These are phyloP conservation scores for Ophthalmolycus amberensis DNA, from an alignment of 2,113 vertebrate species.

Conservation along the genomic window DNA sequence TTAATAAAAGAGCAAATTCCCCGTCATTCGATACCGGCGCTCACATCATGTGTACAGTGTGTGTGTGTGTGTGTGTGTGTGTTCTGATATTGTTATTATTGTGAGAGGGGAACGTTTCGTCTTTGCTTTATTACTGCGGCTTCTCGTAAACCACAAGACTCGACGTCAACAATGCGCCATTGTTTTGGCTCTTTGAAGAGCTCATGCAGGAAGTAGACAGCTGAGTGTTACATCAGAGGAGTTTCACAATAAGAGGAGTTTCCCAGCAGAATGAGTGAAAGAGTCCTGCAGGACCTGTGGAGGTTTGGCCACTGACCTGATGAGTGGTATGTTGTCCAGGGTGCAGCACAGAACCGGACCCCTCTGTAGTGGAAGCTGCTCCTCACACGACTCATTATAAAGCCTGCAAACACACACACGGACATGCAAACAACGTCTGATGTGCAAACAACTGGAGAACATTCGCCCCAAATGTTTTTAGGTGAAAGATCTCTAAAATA, in stretches of 20 bases:
- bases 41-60: background rate
- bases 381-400: constrained; percentile 86
- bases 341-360: constrained; percentile 86
- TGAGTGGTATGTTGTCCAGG: constrained; percentile 86
- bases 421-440: background rate
- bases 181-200: background rate
- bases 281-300: background rate
- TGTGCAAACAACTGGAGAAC: background rate
- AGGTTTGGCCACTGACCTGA: constrained; percentile 79
- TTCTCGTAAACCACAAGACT: background rate
- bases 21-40: background rate
- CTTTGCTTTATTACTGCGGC: background rate
- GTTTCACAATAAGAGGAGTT: background rate
- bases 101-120: background rate
- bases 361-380: constrained; percentile 74
- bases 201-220: background rate
- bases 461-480: background rate
- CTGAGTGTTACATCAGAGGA: background rate
- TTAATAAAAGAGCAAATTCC: background rate
- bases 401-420: constrained; percentile 78
- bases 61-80: background rate
- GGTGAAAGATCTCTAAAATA: background rate
- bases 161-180: background rate
- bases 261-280: background rate
- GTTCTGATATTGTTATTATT: background rate